Conservation (phyloP, 2,113 vertebrate genomes). For the Podarcis raffonei region DNA sequence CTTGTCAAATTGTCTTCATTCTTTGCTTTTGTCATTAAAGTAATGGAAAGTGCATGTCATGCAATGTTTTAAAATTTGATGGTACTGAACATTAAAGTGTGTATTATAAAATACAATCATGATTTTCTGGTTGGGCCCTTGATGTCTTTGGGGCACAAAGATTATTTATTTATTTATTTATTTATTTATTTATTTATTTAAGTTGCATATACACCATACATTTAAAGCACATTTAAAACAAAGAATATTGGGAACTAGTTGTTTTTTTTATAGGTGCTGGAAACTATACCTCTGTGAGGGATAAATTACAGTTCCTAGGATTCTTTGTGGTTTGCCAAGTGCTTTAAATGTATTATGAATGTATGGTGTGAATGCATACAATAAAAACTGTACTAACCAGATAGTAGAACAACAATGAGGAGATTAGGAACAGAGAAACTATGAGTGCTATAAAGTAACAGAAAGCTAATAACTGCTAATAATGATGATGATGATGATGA, state of each 20-base stretch:
- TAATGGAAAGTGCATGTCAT: not conserved
- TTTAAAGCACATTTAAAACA: not conserved
- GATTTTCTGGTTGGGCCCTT: not conserved
- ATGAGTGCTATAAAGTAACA: not conserved
- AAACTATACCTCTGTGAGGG: not conserved
- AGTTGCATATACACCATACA: not conserved
- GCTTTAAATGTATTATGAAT: too few species aligned
- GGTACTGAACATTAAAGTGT: slow-evolving; percentile 36
- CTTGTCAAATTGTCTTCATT: not conserved
- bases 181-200: not conserved
- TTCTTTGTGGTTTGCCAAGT: too few species aligned
- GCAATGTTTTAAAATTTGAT: slow-evolving; percentile 11
- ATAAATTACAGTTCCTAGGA: too few species aligned
- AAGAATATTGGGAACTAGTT: not conserved
- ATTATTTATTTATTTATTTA: not conserved
- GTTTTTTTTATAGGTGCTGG: not conserved
- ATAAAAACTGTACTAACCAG: not conserved
- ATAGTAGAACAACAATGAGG: not conserved
- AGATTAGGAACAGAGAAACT: not conserved
- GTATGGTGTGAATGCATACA: too few species aligned
- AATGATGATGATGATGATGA: too few species aligned
- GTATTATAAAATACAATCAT: not conserved
- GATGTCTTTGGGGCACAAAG: too few species aligned
- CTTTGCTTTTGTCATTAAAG: not conserved
- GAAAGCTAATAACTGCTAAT: not conserved